phyloP scores from a whole-genome alignment of 2,888 invertebrate genomes.

The Scaptomyza cyrtandrae region DNA sequence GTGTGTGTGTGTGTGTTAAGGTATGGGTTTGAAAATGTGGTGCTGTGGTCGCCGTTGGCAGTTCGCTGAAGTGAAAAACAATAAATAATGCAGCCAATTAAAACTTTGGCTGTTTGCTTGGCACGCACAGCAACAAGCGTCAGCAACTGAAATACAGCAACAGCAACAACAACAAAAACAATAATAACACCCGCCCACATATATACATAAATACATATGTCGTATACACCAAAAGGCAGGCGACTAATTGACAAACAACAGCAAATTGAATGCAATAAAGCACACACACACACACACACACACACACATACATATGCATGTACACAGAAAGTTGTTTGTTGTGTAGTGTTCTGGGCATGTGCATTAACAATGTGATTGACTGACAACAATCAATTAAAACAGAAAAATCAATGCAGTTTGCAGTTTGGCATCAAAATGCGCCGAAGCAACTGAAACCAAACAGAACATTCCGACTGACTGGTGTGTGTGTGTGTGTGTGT shows the following conservation, averaged over 20 bases:
- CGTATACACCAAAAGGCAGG: slow-evolving; percentile 36
- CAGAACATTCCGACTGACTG: neutral
- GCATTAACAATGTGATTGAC: slow-evolving; percentile 76
- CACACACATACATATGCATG: slow-evolving; percentile 2
- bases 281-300: slow-evolving; percentile 37
- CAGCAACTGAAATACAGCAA: slow-evolving; percentile 3
- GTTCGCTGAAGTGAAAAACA: slow-evolving; percentile 75
- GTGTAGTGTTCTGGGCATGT: slow-evolving; percentile 65
- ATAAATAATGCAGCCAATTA: slow-evolving; percentile 80
- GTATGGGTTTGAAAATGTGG: slow-evolving; percentile 34
- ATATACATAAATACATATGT: neutral
- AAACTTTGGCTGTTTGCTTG: slow-evolving; percentile 74
- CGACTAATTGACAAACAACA: slow-evolving; percentile 78
- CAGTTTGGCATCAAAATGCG: slow-evolving; percentile 63
- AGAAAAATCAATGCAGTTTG: slow-evolving; percentile 66
- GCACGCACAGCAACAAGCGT: slow-evolving; percentile 52
- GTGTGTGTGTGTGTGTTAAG: neutral
- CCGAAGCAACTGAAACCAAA: slow-evolving; percentile 47
- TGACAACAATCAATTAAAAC: slow-evolving; percentile 78
- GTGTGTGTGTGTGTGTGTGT: slow-evolving; percentile 1
- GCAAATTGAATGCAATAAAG: slow-evolving; percentile 79
- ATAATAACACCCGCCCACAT: slow-evolving; percentile 4
- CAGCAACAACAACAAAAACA: slow-evolving; percentile 1
- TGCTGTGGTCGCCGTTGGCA: slow-evolving; percentile 60
- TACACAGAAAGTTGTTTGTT: slow-evolving; percentile 16